A percentile compares a stretch with the other conserved stretches of the same genome.
Conservation (phyloP, 2,888 invertebrate species). For the Sarcophaga carnaria region DNA sequence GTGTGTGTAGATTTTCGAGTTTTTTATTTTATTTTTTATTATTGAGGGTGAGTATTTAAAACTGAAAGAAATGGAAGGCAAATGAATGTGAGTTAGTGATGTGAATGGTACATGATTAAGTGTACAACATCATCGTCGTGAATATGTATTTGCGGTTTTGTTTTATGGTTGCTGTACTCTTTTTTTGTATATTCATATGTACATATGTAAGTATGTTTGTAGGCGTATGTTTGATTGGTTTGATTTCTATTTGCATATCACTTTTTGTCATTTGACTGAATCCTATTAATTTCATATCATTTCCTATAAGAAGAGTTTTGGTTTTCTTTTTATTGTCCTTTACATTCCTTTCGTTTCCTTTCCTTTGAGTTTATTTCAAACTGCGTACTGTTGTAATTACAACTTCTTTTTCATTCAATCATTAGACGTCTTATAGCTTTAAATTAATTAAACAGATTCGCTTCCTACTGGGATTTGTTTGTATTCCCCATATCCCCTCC, state of each 20-base stretch:
- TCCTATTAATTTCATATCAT: constrained; percentile 63
- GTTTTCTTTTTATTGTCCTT: constrained; percentile 3
- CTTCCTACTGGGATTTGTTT: constrained; percentile 6
- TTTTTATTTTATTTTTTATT: too few species aligned
- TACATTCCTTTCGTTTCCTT: neutral
- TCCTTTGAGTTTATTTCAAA: neutral
- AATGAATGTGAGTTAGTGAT: too few species aligned
- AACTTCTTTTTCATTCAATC: constrained; percentile 27
- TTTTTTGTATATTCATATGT: neutral
- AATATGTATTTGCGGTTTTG: too few species aligned
- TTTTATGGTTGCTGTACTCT: too few species aligned
- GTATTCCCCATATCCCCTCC: neutral
- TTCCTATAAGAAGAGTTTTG: constrained; percentile 35
- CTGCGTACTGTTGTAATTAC: neutral
- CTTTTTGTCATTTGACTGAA: constrained; percentile 51
- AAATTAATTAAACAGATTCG: constrained; percentile 46
- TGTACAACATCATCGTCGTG: too few species aligned
- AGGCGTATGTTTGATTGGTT: constrained; percentile 54
- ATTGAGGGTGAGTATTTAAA: too few species aligned
- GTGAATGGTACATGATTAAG: too few species aligned
- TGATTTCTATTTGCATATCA: constrained; percentile 62
- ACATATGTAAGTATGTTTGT: constrained; percentile 10
- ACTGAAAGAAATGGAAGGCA: too few species aligned
- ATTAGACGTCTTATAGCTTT: constrained; percentile 31
- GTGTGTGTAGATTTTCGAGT: too few species aligned